These are phyloP conservation scores for Thalassarche chlororhynchos DNA, from an alignment of 2,113 vertebrate genomes.

Conservation along the genomic window DNA sequence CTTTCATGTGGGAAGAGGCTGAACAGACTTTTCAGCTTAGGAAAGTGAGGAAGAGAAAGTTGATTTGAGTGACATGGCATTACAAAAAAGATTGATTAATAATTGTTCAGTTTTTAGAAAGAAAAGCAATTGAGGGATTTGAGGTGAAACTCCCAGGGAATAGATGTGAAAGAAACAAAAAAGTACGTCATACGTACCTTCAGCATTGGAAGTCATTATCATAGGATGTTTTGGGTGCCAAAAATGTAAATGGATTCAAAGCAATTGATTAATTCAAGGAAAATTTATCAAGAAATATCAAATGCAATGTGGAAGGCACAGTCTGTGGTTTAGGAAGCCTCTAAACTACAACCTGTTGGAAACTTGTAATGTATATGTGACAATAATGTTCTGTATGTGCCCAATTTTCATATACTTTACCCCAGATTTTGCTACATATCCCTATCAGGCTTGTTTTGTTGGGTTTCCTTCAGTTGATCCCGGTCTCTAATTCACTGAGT, in stretches of 20 bases:
- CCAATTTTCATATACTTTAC: background rate
- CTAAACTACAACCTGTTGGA: background rate
- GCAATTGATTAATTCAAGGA: background rate
- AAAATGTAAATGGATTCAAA: background rate
- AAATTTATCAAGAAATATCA: background rate
- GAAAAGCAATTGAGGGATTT: background rate
- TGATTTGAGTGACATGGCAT: background rate
- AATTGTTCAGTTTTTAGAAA: background rate
- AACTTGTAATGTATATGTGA: background rate
- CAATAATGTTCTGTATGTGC: background rate
- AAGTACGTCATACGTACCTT: background rate
- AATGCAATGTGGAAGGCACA: background rate
- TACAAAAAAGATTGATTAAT: background rate
- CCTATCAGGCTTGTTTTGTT: background rate
- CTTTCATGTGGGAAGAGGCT: background rate
- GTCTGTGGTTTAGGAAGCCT: background rate
- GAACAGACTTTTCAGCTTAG: background rate
- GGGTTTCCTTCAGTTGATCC: background rate
- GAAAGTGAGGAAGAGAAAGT: background rate
- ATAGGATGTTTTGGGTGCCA: background rate
- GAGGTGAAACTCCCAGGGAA: background rate
- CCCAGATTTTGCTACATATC: background rate
- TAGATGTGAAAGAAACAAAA: background rate
- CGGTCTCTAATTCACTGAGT: background rate
- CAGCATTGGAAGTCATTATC: background rate